Evolutionary conservation across 1,140 invertebrate species (phyloP), one percentile per base, ranked within the genome.

Genomic region (Phocides pigmalion): DNA sequence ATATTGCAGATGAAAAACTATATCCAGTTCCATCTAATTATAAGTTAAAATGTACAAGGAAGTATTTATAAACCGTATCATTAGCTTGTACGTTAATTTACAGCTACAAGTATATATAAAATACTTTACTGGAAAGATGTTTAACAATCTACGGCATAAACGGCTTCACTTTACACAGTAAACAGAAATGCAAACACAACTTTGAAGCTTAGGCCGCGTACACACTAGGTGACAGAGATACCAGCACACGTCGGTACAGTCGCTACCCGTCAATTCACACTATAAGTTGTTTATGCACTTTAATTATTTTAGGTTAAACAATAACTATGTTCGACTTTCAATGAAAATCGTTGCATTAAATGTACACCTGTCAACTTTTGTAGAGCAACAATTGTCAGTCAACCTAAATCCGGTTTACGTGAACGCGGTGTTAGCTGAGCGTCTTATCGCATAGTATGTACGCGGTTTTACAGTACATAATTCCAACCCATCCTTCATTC

Each of bases 141-240:
- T 59, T 20, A 46, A 28, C 42, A 32, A 59, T 20, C 15, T 46
- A 59, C 42, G 20, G 42, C 17, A 35, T 46, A 35, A 59, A 46
- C 32, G n/a, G 49, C 47, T 39, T 53, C 32, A 35, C 41, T 59
- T 35, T 47, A 14, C 50, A 47, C 16, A 19, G 9, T 58, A 46
- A 59, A 58, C 39, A 59, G 37, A 59, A 59, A 59, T 59, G 56
- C 56, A 59, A 59, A 59, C 39, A 35, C 20, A 32, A 47, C 22
- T 42, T 59, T 14, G 46, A 62, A 62, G 46, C 28, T 16, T 39
- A 39, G 12, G 12, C 35, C 35, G 12, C 35, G n/a, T 39, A 0
- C 35, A 4, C 35, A 39, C 35, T 14, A 14, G 12, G 1, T n/a
- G 35, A 39, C 2, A 39, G 6, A 22, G 6, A 6, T 22, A 2